These are phyloP conservation scores for Saxicola maurus DNA, from an alignment of 2,797 vertebrate species.

Conservation along the genomic window DNA sequence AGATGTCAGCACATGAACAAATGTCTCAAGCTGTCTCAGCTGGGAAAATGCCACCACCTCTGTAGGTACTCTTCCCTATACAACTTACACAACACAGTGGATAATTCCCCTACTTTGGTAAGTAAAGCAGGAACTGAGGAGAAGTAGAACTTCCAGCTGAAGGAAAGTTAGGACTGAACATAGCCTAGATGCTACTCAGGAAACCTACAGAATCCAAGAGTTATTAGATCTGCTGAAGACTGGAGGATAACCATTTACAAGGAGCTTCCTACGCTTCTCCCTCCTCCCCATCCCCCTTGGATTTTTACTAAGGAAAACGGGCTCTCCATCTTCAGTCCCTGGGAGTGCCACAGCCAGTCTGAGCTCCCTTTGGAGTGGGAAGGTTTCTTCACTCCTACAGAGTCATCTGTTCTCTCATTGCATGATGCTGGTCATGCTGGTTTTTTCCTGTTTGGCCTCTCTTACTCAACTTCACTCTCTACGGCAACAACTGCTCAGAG, in stretches of 20 bases:
- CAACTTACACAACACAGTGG: too few relatives aligned
- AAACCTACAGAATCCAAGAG: not conserved
- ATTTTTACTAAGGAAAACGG: not conserved
- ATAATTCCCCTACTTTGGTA: not conserved
- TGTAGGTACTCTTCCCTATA: not conserved
- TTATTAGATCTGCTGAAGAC: not conserved
- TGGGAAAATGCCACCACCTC: not conserved
- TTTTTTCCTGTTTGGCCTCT: not conserved
- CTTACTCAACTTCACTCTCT: not conserved
- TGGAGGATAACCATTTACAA: not conserved
- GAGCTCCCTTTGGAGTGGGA: not conserved
- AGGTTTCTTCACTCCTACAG: not conserved
- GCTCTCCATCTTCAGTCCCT: not conserved
- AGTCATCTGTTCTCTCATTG: not conserved
- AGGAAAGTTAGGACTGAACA: not conserved
- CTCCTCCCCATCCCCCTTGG: not conserved
- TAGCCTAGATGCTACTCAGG: not conserved
- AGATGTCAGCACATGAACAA: not conserved
- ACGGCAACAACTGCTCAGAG: not conserved
- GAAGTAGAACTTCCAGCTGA: not conserved
- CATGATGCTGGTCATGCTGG: not conserved
- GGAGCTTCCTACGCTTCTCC: not conserved
- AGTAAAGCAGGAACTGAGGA: not conserved
- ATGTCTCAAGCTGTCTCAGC: not conserved
- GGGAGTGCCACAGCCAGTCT: not conserved